phyloP scores from a whole-genome alignment of 2,888 invertebrate genomes.

The Incurvaria masculella region DNA sequence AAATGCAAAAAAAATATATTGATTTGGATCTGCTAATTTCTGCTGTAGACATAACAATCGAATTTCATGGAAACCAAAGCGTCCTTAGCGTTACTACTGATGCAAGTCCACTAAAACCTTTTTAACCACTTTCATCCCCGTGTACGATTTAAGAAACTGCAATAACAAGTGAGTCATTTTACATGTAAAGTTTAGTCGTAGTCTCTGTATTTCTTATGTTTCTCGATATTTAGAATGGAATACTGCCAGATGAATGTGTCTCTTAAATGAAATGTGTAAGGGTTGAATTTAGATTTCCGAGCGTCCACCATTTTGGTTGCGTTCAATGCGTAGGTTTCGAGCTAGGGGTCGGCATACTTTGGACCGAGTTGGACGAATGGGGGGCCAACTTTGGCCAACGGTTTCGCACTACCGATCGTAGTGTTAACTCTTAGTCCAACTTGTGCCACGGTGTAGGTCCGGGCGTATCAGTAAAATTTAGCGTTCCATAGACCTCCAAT shows the following conservation, averaged over 20 bases:
- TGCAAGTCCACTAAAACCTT: too few relatives aligned
- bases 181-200: constrained; percentile 46
- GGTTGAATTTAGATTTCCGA: constrained; percentile 10
- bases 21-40: too few relatives aligned
- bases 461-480: too few relatives aligned
- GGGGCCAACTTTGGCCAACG: constrained; percentile 14
- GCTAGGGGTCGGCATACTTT: constrained; percentile 9
- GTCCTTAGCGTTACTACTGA: too few relatives aligned
- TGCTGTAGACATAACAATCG: too few relatives aligned
- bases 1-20: too few relatives aligned
- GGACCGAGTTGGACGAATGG: neutral
- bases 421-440: too few relatives aligned
- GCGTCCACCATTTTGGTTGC: neutral
- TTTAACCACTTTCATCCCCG: too few relatives aligned
- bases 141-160: constrained; percentile 37
- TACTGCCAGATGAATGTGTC: constrained; percentile 40
- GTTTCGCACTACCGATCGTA: constrained; percentile 15
- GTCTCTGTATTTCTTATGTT: constrained; percentile 24
- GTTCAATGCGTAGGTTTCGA: too few relatives aligned
- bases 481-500: too few relatives aligned
- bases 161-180: constrained; percentile 49
- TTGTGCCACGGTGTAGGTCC: too few relatives aligned
- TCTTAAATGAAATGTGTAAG: constrained; percentile 20
- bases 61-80: too few relatives aligned
- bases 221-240: constrained; percentile 48